Evolutionary conservation across 2,797 vertebrate species (phyloP), one percentile per base, ranked within the genome.

Genomic region (Rhinella marina): DNA sequence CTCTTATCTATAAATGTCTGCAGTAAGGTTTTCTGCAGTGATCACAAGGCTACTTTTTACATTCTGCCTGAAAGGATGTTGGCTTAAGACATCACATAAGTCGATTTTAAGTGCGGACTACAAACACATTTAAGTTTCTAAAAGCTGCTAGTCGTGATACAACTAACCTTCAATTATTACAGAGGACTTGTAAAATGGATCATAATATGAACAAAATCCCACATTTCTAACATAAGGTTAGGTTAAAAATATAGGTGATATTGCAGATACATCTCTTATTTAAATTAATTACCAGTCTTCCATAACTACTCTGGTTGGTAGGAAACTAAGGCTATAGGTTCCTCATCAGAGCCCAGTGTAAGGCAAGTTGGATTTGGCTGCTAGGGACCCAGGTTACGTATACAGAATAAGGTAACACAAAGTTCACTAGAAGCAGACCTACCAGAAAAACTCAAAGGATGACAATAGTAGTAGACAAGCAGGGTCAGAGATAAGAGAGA

Each of bases 1-100:
- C 82, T 84, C 70, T 84, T 61, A 76, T 84, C 70, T 75, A 62
- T 84, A 61, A 84, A 75, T 84, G 70, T 73, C 70, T 75, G 19
- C 12, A 16, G 52, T 75, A 59, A 75, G 68, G 29, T 48, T 84
- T 32, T 84, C 57, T 50, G 21, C 29, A 61, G 73, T 48, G 23
- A 23, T 75, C 29, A 57, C 14, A 23, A 57, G 48, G 66, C 19
- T 59, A 29, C 7, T 56, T n/a, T 13, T 73, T 41, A 32, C 29
- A 61, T 80, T 29, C 19, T 80, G 29, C 25, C n/a, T 62, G 32
- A 23, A 81, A 41, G 17, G 79, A 81, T 48, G 48, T 62, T 48
- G 29, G 57, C 79, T 48, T 59, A 61, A 80, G 54, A 29, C 54
- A 80, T 61, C 17, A 61, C 56, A 59, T 61, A 56, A 32, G 56